Conservation (phyloP, 1,140 invertebrate species). For the Adelges cooleyi region DNA sequence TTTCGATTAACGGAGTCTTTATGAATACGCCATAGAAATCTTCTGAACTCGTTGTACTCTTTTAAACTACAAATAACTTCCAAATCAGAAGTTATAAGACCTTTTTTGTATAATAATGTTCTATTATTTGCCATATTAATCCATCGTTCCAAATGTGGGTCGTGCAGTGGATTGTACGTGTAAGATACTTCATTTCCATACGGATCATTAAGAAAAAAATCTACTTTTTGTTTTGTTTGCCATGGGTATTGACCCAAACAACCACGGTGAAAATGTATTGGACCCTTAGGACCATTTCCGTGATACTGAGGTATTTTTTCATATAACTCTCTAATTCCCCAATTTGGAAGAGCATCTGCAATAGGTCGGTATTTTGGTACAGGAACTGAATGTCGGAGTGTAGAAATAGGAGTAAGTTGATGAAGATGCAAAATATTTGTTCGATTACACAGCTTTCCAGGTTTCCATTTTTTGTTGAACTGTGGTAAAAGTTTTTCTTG, state of each 20-base stretch:
- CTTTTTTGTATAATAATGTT: background rate
- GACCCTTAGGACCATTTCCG: background rate
- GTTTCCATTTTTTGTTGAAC: background rate
- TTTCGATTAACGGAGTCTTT: background rate
- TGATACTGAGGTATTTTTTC: slow-evolving; percentile 14
- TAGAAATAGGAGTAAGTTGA: background rate
- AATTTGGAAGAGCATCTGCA: background rate
- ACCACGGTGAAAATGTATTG: background rate
- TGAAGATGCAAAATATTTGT: background rate
- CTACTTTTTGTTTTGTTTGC: background rate
- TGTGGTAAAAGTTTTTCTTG: background rate
- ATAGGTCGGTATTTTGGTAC: background rate
- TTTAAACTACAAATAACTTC: background rate
- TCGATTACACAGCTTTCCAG: background rate
- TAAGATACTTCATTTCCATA: background rate
- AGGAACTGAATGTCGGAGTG: background rate
- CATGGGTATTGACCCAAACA: background rate
- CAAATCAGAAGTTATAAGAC: background rate
- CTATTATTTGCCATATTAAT: background rate
- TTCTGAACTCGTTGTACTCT: background rate
- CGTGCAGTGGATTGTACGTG: background rate
- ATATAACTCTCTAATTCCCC: background rate
- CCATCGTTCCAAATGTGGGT: background rate
- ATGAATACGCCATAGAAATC: background rate
- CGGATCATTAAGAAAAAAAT: background rate